Percentiles rank a stretch among this genome's conserved stretches.
These are phyloP conservation scores for Acanthurus lineatus DNA, from an alignment of 2,797 vertebrate species.

Conservation along the genomic window DNA sequence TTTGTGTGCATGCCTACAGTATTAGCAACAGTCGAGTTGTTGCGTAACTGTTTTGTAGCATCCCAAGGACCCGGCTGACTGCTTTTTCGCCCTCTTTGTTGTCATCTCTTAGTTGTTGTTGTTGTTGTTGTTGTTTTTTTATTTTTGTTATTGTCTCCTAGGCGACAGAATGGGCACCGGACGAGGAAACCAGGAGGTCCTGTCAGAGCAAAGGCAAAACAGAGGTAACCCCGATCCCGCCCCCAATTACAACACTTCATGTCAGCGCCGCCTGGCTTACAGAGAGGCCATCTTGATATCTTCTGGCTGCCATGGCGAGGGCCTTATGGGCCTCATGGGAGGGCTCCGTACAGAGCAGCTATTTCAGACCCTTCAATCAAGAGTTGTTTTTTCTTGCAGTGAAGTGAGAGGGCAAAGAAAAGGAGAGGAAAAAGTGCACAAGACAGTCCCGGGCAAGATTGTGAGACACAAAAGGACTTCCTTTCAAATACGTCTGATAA, in stretches of 20 bases:
- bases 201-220: constrained; percentile 99
- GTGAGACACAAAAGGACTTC: constrained; percentile 24
- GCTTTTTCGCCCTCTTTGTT: constrained; percentile 64
- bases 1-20: constrained; percentile 56
- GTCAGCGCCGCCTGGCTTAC: constrained; percentile 48
- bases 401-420: constrained; percentile 14
- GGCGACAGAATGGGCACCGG: constrained; percentile 97
- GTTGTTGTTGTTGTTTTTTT: background rate
- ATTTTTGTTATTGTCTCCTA: constrained; percentile 85
- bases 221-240: constrained; percentile 86
- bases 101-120: constrained; percentile 53
- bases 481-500: constrained; percentile 52
- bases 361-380: constrained; percentile 68
- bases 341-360: constrained; percentile 31
- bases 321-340: constrained; percentile 56
- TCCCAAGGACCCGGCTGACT: constrained; percentile 60
- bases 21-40: constrained; percentile 65
- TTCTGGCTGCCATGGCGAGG: constrained; percentile 44
- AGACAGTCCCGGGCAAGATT: constrained; percentile 23
- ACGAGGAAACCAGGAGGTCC: constrained; percentile 95
- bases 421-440: constrained; percentile 15
- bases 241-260: constrained; percentile 71
- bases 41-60: constrained; percentile 60
- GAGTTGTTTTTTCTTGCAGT: constrained; percentile 48
- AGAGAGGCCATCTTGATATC: constrained; percentile 61